phyloP scores from a whole-genome alignment of 92 coral and sea anemone species.

The Epizoanthus rinbou region DNA sequence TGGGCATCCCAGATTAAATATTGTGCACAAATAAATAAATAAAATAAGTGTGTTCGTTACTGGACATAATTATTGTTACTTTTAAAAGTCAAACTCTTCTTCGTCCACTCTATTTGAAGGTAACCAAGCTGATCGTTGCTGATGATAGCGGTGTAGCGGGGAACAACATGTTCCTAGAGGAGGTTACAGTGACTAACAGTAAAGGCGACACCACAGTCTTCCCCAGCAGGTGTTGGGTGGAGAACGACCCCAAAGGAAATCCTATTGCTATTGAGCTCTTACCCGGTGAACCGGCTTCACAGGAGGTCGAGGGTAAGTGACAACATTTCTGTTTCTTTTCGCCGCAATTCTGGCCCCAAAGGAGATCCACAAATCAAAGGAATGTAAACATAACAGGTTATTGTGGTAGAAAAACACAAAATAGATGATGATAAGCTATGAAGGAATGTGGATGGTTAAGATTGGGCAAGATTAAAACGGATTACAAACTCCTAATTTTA shows the following conservation, averaged over 20 bases:
- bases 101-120: slow-evolving; percentile 32
- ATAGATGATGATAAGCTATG: too few species aligned
- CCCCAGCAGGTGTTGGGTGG: slow-evolving; percentile 86
- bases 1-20: too few species aligned
- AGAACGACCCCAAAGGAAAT: slow-evolving; percentile 55
- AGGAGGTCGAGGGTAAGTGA: slow-evolving; percentile 57
- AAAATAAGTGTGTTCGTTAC: too few species aligned
- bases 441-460: too few species aligned
- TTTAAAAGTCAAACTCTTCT: background rate
- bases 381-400: too few species aligned
- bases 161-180: slow-evolving; percentile 69
- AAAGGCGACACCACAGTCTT: slow-evolving; percentile 69
- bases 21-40: too few species aligned
- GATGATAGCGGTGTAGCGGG: slow-evolving; percentile 74
- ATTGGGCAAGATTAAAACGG: too few species aligned
- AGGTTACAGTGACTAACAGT: slow-evolving; percentile 68
- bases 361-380: background rate
- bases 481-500: too few species aligned
- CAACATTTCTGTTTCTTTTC: background rate
- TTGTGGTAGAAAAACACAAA: too few species aligned
- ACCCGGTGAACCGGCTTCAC: slow-evolving; percentile 78
- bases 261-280: slow-evolving; percentile 61
- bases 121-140: slow-evolving; percentile 74
- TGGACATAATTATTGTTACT: too few species aligned
- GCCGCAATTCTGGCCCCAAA: too few species aligned